Base-by-base conservation (phyloP, 1,140 invertebrate species). In the Euborellia annulipes region DNA sequence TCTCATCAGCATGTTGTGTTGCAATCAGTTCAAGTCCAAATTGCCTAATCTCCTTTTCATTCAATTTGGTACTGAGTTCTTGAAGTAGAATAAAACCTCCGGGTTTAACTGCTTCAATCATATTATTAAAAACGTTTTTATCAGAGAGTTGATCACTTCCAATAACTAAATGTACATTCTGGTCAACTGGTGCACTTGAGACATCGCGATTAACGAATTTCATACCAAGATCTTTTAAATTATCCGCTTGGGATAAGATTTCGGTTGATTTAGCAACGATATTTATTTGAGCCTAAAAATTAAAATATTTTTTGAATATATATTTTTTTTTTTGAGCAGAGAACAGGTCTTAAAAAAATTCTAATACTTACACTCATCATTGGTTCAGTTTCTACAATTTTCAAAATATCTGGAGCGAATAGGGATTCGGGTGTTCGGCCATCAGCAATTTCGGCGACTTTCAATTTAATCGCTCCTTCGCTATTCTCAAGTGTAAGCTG, bases 401-500 rank as follows among this genome's bases (percentile, higher is more conserved):
- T 64, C 21, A 75, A 50, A 22, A 78, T 54, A 1, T 58, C 51
- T 0, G 75, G 69, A 14, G 71, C 61, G 13, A 84, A 56, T 43
- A 83, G 60, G 2, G 71, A 63, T 58, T 85, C 82, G 0, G 70
- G 62, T 13, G 72, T 63, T 41, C 73, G 66, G 17, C 73, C 72
- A n/a, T 69, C 68, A 20, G 70, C 70, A 14, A 83, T 64, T 68
- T 96, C 91, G 3, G 76, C 65, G n/a, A 80, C 67, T 55, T 85
- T 88, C 2, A 93, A 56, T 54, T 82, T 83, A 0, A 77, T 56
- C 0, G 75, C 70, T n/a, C 66, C 67, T 17, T 70, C 60, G n/a
- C 68, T 72, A 58, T 95, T 96, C 64, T 94, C 89, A 13, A 82
- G 58, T 1, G 80, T 76, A 17, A 84, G 61, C 54, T 93, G 80